phyloP scores from a whole-genome alignment of 2,797 vertebrate genomes.

The Urophycis tenuis region DNA sequence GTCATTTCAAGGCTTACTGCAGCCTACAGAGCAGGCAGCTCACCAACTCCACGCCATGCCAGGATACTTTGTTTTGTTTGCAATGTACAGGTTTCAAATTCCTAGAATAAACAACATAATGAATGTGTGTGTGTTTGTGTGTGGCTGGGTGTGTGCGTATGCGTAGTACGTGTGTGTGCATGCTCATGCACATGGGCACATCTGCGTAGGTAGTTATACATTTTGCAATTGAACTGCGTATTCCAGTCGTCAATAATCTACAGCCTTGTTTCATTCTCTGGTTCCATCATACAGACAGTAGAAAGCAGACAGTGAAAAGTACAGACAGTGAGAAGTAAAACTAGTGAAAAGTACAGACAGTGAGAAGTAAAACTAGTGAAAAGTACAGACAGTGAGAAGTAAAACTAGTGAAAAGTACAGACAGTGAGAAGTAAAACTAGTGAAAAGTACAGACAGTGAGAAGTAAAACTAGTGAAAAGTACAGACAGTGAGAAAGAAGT shows the following conservation, averaged over 20 bases:
- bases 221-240: background rate
- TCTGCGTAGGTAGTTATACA: background rate
- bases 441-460: background rate
- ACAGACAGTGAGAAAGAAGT: background rate
- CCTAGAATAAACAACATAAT: background rate
- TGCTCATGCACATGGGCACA: background rate
- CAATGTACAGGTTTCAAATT: background rate
- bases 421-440: background rate
- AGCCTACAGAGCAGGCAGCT: background rate
- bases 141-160: background rate
- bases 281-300: no score
- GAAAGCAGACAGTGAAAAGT: background rate
- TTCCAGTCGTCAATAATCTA: background rate
- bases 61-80: background rate
- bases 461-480: background rate
- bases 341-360: background rate
- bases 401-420: background rate
- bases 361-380: background rate
- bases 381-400: background rate
- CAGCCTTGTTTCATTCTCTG: background rate
- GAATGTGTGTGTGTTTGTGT: background rate
- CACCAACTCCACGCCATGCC: background rate
- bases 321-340: background rate
- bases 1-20: background rate
- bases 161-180: background rate